phyloP scores from a whole-genome alignment of 2,888 invertebrate species.

The Cephonodes hylas region DNA sequence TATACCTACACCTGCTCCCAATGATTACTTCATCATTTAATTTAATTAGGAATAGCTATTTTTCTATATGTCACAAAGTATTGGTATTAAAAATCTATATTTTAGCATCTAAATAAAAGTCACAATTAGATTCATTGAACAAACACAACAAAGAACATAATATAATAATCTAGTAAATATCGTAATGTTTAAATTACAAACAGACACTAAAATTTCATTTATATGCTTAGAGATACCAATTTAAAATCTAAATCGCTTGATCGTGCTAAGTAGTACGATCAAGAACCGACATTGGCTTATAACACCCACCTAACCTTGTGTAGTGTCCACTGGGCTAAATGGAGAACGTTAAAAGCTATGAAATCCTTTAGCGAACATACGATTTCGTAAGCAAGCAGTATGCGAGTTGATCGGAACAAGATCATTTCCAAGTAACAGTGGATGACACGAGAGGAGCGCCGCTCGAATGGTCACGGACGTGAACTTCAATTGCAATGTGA shows the following conservation, averaged over 20 bases:
- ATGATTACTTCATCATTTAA: too few species aligned
- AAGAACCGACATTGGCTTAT: background rate
- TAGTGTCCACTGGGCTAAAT: background rate
- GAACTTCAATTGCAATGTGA: slow-evolving; percentile 52
- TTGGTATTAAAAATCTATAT: too few species aligned
- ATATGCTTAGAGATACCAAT: too few species aligned
- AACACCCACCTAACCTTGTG: background rate
- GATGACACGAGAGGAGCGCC: slow-evolving; percentile 48
- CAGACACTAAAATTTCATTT: too few species aligned
- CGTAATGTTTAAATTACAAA: too few species aligned
- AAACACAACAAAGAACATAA: too few species aligned
- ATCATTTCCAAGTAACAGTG: slow-evolving; percentile 12
- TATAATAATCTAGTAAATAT: too few species aligned
- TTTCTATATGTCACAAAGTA: too few species aligned
- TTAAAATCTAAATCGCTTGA: background rate
- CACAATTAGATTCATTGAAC: too few species aligned
- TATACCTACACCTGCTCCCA: too few species aligned
- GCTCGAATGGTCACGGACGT: slow-evolving; percentile 56
- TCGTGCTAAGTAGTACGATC: background rate
- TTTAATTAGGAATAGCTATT: too few species aligned
- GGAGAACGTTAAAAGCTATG: background rate
- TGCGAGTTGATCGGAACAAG: slow-evolving; percentile 22
- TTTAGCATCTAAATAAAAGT: too few species aligned
- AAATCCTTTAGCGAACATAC: background rate
- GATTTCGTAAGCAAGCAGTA: background rate